Base-by-base conservation (phyloP, 2,888 invertebrate species). In the Chydorus sphaericus region DNA sequence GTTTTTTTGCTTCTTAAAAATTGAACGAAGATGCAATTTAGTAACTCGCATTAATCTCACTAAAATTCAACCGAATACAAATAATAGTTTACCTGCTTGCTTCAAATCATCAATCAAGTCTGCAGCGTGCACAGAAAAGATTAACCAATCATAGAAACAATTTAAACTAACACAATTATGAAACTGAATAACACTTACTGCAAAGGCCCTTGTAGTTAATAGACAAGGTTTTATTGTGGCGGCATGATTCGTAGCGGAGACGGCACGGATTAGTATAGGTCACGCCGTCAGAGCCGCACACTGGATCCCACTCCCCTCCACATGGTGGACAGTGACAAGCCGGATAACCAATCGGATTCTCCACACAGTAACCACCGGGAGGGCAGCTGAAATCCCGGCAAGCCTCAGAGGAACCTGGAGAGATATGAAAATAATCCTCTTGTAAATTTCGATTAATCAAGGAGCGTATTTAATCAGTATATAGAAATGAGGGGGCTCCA, bases 291-390 rank as follows among this genome's bases (percentile, higher is more conserved):
- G 63, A 60, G 29, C 66, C 87, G 69, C 87, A 88, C 38, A 87
- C 85, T 16, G 87, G 87, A 61, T 83, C 82, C 70, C 86, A 87
- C 73, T 88, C 86, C 62, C 83, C 81, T 56, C 86, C 81, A 69
- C 87, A 88, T 52, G 79, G 77, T 38, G 88, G 87, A 70, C 92
- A 93, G 63, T 84, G 83, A 70, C 92, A 93, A 61, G 78, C 76
- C 37, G 89, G 83, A 56, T 77, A 75, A 36, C 80, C 80, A 51
- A 75, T 8, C 63, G 75, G 76, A 44, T 14, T 44, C 65, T 82
- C 79, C 52, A 79, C 77, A 68, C 87, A 86, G 60, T 77, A 77
- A 57, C 88, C 84, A 57, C 87, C 86, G 69, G 80, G 82, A 61
- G 83, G 81, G 68, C 91, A 92, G 64, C 75, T 77, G 58, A 80